A percentile compares a stretch with the other conserved stretches of the same genome.
Conservation (phyloP, 2,888 invertebrate species). For the Papilio elwesi region DNA sequence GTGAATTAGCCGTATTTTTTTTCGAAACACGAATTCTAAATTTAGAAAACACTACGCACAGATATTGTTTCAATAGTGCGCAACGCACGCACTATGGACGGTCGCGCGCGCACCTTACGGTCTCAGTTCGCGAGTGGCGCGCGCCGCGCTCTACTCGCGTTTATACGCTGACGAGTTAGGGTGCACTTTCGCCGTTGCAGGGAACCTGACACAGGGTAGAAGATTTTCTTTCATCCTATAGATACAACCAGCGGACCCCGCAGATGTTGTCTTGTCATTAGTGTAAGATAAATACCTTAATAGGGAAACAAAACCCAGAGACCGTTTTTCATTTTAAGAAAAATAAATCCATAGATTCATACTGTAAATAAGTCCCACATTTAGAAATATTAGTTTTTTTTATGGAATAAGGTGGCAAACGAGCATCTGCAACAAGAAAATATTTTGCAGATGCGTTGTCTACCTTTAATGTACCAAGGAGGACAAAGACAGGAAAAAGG, state of each 20-base stretch:
- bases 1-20: background rate
- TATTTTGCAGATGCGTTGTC: no score
- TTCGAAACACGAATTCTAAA: constrained; percentile 16
- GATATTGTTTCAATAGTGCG: constrained; percentile 6
- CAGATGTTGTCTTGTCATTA: background rate
- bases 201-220: constrained; percentile 46
- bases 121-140: constrained; percentile 17
- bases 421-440: no score
- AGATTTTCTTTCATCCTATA: constrained; percentile 39
- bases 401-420: no score
- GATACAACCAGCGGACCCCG: background rate
- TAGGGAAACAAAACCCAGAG: no score
- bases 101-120: constrained; percentile 19
- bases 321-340: no score
- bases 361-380: no score
- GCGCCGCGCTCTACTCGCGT: constrained; percentile 52
- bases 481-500: no score
- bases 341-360: no score
- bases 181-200: constrained; percentile 73
- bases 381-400: no score
- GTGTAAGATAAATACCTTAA: background rate
- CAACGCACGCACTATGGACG: constrained; percentile 19
- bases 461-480: no score
- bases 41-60: constrained; percentile 20
- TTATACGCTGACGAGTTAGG: constrained; percentile 65